Evolutionary conservation across 2,113 vertebrate species (phyloP).

Genomic region (Ophthalmolycus amberensis): DNA sequence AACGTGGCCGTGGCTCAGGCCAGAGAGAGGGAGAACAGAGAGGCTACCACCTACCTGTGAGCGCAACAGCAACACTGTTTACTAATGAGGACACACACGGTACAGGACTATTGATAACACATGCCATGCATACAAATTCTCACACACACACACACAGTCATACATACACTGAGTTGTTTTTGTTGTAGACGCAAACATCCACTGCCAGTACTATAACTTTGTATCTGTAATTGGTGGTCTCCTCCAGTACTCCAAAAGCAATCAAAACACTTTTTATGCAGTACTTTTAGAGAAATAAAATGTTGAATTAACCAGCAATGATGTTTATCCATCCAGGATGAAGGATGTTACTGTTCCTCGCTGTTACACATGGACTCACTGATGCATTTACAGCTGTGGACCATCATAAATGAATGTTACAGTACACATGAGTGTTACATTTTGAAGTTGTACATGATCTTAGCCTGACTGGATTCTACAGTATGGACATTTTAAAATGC

Average conservation of each 20-base stretch:
- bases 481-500: neutral
- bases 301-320: constrained; percentile 38
- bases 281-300: constrained; percentile 29
- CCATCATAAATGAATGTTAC: constrained; percentile 3
- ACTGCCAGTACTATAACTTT: constrained; percentile 25
- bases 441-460: neutral
- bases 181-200: neutral
- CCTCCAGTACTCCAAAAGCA: neutral
- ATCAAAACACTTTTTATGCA: constrained; percentile 15
- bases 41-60: constrained; percentile 94
- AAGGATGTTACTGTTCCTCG: neutral
- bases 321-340: neutral
- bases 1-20: constrained; percentile 94
- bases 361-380: constrained; percentile 1
- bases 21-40: constrained; percentile 87
- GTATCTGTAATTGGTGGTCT: neutral
- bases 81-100: neutral
- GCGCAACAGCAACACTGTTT: neutral
- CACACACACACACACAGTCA: neutral
- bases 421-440: constrained; percentile 9
- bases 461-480: constrained; percentile 12
- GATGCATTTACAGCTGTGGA: neutral
- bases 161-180: neutral
- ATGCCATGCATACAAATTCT: neutral
- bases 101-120: neutral